phyloP scores from a whole-genome alignment of 1,140 invertebrate species.

The Mya arenaria region DNA sequence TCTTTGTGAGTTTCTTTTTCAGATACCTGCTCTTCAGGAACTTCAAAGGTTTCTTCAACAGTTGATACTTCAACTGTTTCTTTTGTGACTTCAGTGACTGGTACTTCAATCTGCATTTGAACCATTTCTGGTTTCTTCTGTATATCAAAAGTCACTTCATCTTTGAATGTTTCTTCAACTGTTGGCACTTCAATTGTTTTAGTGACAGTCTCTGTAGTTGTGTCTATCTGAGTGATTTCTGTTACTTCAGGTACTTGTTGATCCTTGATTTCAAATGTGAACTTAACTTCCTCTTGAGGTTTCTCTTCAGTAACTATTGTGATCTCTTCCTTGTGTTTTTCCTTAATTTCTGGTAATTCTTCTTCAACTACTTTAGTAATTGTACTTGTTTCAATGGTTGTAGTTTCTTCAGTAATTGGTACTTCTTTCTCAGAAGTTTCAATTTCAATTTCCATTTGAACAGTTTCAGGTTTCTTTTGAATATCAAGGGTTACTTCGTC shows the following conservation, averaged over 20 bases:
- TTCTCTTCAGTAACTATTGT: slow-evolving; percentile 61
- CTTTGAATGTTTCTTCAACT: slow-evolving; percentile 46
- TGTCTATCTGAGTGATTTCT: slow-evolving; percentile 36
- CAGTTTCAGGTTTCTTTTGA: slow-evolving; percentile 34
- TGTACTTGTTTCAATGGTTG: slow-evolving; percentile 6
- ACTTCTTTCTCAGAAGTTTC: slow-evolving; percentile 29
- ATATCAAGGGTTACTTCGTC: slow-evolving; percentile 50
- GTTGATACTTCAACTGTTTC: slow-evolving; percentile 24
- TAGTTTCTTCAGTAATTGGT: slow-evolving; percentile 31
- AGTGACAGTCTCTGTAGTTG: slow-evolving; percentile 25
- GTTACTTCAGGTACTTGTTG: slow-evolving; percentile 57
- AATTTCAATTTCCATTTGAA: slow-evolving; percentile 42
- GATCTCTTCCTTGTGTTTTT: slow-evolving; percentile 67
- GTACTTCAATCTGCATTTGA: slow-evolving; percentile 44
- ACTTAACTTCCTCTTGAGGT: slow-evolving; percentile 51
- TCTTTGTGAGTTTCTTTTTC: slow-evolving; percentile 62
- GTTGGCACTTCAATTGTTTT: slow-evolving; percentile 49
- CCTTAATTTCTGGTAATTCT: slow-evolving; percentile 7
- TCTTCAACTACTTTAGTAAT: slow-evolving; percentile 16
- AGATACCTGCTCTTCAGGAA: slow-evolving; percentile 11
- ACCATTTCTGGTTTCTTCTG: slow-evolving; percentile 42
- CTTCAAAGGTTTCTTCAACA: slow-evolving; percentile 1
- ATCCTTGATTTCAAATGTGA: slow-evolving; percentile 60
- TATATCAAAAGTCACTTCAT: slow-evolving; percentile 49
- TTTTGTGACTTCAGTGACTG: background rate